Conservation (phyloP, 2,888 invertebrate genomes). For the Nycteola revayana region DNA sequence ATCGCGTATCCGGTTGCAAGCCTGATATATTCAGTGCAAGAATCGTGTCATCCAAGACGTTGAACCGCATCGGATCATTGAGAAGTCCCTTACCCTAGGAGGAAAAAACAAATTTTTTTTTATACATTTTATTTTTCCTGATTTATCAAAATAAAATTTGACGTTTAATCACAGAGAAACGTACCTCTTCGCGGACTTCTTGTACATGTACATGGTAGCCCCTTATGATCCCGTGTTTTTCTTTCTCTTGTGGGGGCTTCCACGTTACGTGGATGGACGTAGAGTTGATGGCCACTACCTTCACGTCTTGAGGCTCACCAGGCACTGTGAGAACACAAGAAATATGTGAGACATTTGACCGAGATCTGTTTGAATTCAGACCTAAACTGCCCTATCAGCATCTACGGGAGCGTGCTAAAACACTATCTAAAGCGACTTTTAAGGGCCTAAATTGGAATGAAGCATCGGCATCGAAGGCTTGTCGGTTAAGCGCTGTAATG, state of each 20-base stretch:
- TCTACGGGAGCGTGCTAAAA: conserved; percentile 75
- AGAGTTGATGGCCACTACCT: conserved; percentile 94
- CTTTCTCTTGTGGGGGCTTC: conserved; percentile 95
- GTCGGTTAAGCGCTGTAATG: conserved; percentile 46
- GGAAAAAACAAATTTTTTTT: conserved; percentile 11
- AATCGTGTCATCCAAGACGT: conserved; percentile 90
- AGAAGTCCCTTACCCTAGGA: conserved; percentile 88
- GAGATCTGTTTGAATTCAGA: conserved; percentile 43
- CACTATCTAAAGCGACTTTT: conserved; percentile 68
- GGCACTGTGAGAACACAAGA: conserved; percentile 89
- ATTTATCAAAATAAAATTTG: too few species aligned
- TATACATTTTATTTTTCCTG: conserved; percentile 2
- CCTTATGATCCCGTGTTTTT: conserved; percentile 96
- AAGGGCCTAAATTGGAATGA: conserved; percentile 57
- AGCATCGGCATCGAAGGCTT: conserved; percentile 55
- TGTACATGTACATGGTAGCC: conserved; percentile 98
- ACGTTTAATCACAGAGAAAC: conserved; percentile 9
- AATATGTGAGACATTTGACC: conserved; percentile 45
- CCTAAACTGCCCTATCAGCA: conserved; percentile 81
- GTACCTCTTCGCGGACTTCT: conserved; percentile 92
- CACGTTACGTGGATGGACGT: conserved; percentile 97
- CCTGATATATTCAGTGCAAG: conserved; percentile 92
- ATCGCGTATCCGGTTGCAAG: conserved; percentile 96
- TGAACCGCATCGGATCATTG: conserved; percentile 93
- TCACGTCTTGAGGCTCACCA: conserved; percentile 97